Conservation (phyloP, 2,113 vertebrate species). For the Perca fluviatilis region DNA sequence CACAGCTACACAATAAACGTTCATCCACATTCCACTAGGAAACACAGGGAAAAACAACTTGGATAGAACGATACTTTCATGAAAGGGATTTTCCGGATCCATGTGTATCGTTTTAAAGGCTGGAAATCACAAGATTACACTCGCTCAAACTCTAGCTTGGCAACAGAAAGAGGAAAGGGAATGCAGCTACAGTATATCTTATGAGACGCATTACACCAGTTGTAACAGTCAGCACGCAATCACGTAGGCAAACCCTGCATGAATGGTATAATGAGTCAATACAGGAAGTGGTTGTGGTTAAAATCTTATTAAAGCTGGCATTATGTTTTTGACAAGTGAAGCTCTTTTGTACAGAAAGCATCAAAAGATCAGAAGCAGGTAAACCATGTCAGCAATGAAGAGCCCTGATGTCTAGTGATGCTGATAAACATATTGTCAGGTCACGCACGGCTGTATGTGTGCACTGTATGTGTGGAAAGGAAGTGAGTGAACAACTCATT, state of each 20-base stretch:
- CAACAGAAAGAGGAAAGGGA: conserved; percentile 18
- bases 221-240: conserved; percentile 21
- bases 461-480: background rate
- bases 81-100: conserved; percentile 6
- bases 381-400: background rate
- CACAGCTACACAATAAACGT: background rate
- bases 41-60: background rate
- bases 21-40: background rate
- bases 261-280: conserved; percentile 36
- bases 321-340: conserved; percentile 1
- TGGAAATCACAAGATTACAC: conserved; percentile 11
- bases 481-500: conserved; percentile 31
- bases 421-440: background rate
- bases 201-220: conserved; percentile 25
- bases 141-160: conserved; percentile 13
- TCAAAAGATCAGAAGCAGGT: background rate
- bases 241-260: conserved; percentile 8
- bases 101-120: conserved; percentile 28
- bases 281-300: conserved; percentile 50
- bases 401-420: background rate
- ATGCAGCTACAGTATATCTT: conserved; percentile 27
- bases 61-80: background rate
- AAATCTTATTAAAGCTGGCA: conserved; percentile 30
- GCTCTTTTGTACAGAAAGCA: background rate
- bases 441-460: background rate